phyloP scores from a whole-genome alignment of 2,797 vertebrate species.

The Trachops cirrhosus region DNA sequence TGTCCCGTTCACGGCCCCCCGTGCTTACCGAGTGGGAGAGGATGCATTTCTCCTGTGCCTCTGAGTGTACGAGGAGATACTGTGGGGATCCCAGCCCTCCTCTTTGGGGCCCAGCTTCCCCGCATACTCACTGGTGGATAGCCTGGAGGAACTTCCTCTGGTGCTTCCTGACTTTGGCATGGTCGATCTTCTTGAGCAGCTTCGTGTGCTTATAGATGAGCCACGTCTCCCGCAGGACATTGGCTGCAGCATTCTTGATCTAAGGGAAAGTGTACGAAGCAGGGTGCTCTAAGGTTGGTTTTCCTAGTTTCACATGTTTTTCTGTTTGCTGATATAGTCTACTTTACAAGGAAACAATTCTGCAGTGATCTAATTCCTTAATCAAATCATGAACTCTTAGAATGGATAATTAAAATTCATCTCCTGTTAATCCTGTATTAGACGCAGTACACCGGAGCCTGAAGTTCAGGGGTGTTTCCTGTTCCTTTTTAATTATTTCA shows the following conservation, averaged over 20 bases:
- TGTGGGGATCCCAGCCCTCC: accelerated
- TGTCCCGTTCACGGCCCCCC: neutral
- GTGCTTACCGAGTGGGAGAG: neutral
- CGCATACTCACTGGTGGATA: slow-evolving; percentile 86
- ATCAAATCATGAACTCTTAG: neutral
- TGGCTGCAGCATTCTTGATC: slow-evolving; percentile 88
- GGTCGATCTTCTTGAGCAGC: slow-evolving; percentile 87
- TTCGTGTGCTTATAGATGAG: slow-evolving; percentile 90
- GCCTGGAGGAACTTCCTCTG: slow-evolving; percentile 89
- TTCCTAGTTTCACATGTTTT: neutral
- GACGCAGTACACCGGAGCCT: neutral
- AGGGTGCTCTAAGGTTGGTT: neutral
- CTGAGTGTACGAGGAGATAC: neutral
- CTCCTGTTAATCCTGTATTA: neutral
- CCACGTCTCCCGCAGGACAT: slow-evolving; percentile 87
- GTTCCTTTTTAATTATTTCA: slow-evolving; percentile 7
- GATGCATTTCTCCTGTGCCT: neutral
- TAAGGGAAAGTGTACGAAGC: slow-evolving; percentile 43
- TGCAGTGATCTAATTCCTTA: neutral
- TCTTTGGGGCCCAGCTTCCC: accelerated
- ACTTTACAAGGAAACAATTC: neutral
- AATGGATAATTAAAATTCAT: neutral
- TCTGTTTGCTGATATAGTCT: neutral
- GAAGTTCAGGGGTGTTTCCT: neutral
- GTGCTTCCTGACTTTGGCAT: slow-evolving; percentile 87